Evolutionary conservation across 37 sponge, comb jelly and placozoan species (phyloP), one percentile per base, ranked within the genome.

Genomic region (Aphrocallistes beatrix): DNA sequence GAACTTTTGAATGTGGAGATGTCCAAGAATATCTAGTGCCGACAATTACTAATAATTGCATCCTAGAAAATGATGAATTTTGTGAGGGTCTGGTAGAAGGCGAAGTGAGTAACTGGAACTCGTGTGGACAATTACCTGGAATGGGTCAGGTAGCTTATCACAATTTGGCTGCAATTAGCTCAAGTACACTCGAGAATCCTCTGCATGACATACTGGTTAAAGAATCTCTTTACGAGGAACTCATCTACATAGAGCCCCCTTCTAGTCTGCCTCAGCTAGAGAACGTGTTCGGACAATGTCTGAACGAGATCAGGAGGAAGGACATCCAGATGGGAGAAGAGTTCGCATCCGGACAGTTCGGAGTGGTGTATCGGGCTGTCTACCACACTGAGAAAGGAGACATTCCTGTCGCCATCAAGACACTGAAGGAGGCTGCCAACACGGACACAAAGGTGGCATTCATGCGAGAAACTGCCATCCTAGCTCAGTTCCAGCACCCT

Each of bases 381-480:
- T 60, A 60, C 34, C 75, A 13, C 34, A 60, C 75, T 6, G 17
- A 60, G 75, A 60, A 13, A 60, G 75, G 75, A 32, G 75, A 60
- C 75, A 60, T 60, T 28, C 75, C 75, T 13, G 75, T 60, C 34
- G 75, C 75, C 34, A 60, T 60, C 75, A 60, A 60, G 75, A 60
- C 75, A 3, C 75, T 60, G 75, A 60, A 60, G n/a, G 75, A 60
- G 34, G 21, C 75, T 13, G 8, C 75, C 75, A 13, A 60, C 75
- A 6, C 75, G 8, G 75, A 60, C 75, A 60, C 75, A 1, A 60
- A 60, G 75, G 75, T 60, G n/a, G 75, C 75, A 60, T 60, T 60
- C 75, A 60, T 60, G 75, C 75, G 75, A 60, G 75, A 60, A 60
- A 30, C 75, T 13, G 75, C 75, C 75, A 60, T 60, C 75, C 75